These are phyloP conservation scores for Melanotaenia boesemani DNA, from an alignment of 2,797 vertebrate species.

Conservation along the genomic window DNA sequence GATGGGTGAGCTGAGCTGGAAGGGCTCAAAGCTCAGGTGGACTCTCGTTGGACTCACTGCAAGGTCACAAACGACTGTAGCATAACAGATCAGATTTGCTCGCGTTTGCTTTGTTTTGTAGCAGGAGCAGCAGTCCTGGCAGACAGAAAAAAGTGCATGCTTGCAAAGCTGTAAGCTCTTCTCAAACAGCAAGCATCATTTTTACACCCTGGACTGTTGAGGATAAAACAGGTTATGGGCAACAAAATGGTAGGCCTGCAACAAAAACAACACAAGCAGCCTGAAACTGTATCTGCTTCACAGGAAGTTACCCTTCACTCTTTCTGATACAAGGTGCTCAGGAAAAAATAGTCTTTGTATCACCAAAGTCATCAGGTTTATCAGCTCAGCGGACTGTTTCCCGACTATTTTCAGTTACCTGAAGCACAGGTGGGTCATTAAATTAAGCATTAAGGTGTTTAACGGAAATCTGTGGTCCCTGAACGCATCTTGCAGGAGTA, in stretches of 20 bases:
- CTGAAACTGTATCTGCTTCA: slow-evolving; percentile 12
- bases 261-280: slow-evolving; percentile 33
- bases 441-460: background rate
- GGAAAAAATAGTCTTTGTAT: background rate
- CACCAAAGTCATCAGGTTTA: background rate
- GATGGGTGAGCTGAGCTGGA: slow-evolving; percentile 76
- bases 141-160: slow-evolving; percentile 17
- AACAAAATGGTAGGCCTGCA: slow-evolving; percentile 43
- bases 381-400: background rate
- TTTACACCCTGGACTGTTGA: slow-evolving; percentile 15
- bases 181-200: slow-evolving; percentile 1
- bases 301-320: slow-evolving; percentile 33
- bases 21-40: slow-evolving; percentile 78
- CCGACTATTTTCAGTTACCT: background rate
- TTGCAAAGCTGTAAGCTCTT: slow-evolving; percentile 23
- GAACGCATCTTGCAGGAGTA: slow-evolving; percentile 51
- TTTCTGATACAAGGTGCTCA: background rate
- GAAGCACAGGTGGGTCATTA: background rate
- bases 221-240: slow-evolving; percentile 26
- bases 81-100: slow-evolving; percentile 58
- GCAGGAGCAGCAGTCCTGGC: slow-evolving; percentile 23
- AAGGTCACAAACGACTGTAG: slow-evolving; percentile 77
- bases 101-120: slow-evolving; percentile 40
- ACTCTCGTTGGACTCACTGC: slow-evolving; percentile 44
- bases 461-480: slow-evolving; percentile 12